phyloP scores from a whole-genome alignment of 2,113 vertebrate species.

The Heptranchias perlo region DNA sequence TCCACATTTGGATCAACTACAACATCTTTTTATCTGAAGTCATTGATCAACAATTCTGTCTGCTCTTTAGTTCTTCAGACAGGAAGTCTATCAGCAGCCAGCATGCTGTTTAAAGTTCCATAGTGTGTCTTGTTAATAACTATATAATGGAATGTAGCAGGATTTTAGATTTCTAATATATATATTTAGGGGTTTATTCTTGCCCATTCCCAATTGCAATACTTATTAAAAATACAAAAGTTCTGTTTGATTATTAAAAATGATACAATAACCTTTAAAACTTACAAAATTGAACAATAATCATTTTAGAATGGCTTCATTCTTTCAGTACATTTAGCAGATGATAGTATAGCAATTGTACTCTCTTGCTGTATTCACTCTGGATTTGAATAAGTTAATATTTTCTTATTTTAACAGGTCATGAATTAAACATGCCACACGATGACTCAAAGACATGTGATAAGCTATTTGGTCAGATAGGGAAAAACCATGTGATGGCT shows the following conservation, averaged over 20 bases:
- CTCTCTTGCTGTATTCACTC: not conserved
- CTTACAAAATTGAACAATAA: not conserved
- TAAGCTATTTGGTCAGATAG: slow-evolving; percentile 72
- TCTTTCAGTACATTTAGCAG: not conserved
- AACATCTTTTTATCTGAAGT: slow-evolving; percentile 19
- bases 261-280: not conserved
- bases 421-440: slow-evolving; percentile 92
- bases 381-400: not conserved
- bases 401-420: slow-evolving; percentile 59
- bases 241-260: not conserved
- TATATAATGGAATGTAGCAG: not conserved
- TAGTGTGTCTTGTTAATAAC: not conserved
- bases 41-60: not conserved
- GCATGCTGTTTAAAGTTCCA: not conserved
- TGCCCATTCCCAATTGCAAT: not conserved
- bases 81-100: not conserved
- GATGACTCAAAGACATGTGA: slow-evolving; percentile 87
- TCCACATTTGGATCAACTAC: not conserved
- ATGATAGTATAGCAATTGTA: not conserved
- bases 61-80: not conserved
- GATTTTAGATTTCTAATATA: not conserved
- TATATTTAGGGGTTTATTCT: not conserved
- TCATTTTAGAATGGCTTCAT: not conserved
- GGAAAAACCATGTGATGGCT: slow-evolving; percentile 81
- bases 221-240: not conserved